These are phyloP conservation scores for Theristicus caerulescens DNA, from an alignment of 2,113 vertebrate genomes.

Conservation along the genomic window DNA sequence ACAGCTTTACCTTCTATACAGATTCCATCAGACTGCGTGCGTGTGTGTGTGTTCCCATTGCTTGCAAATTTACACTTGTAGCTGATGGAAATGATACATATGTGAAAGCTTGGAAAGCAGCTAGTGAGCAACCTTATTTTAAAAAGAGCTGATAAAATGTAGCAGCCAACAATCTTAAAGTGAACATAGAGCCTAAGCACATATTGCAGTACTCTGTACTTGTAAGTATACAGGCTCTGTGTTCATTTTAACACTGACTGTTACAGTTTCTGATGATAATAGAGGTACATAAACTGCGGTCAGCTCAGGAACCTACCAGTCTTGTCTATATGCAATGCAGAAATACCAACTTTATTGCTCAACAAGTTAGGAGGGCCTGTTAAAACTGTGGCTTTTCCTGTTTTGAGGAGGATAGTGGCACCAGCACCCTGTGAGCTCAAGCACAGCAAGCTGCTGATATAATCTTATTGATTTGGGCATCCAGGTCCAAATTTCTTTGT, in stretches of 20 bases:
- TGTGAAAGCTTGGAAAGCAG: slow-evolving; percentile 22
- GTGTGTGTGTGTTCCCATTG: not conserved
- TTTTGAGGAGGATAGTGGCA: not conserved
- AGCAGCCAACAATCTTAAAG: not conserved
- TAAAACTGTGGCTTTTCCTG: not conserved
- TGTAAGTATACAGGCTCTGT: not conserved
- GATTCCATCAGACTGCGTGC: not conserved
- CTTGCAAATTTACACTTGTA: slow-evolving; percentile 36
- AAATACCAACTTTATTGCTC: not conserved
- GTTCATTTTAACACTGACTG: not conserved
- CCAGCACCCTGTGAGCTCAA: not conserved
- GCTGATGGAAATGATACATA: not conserved
- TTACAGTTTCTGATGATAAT: not conserved
- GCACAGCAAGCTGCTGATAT: not conserved
- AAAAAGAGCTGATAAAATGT: not conserved
- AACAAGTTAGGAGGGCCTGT: not conserved
- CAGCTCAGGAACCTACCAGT: not conserved
- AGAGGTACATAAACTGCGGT: not conserved
- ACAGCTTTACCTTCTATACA: slow-evolving; percentile 11
- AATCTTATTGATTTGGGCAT: not conserved
- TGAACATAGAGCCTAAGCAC: not conserved
- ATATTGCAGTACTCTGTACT: not conserved
- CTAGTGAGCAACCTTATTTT: slow-evolving; percentile 12
- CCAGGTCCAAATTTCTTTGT: not conserved
- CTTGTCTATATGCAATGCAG: fast-evolving